Conservation (phyloP, 2,797 vertebrate species). For the Buphagus erythrorhynchus region DNA sequence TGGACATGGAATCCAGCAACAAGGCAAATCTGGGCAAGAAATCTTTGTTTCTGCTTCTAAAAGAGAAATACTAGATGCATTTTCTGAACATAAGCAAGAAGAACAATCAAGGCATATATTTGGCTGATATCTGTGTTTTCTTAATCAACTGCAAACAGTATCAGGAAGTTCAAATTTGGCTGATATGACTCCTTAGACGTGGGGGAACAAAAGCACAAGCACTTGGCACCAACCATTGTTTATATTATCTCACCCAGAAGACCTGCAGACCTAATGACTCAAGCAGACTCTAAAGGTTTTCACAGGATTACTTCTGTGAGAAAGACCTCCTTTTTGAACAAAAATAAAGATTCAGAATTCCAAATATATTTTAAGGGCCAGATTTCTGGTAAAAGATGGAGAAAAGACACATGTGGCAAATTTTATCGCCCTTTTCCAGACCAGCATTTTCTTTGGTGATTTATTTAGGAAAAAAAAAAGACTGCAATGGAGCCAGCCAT, state of each 20-base stretch:
- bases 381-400: neutral
- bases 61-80: neutral
- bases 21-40: neutral
- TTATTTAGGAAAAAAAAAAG: neutral
- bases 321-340: neutral
- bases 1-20: neutral
- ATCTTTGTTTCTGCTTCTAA: neutral
- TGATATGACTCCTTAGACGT: constrained; percentile 1
- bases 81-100: neutral
- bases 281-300: neutral
- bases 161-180: neutral
- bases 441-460: neutral
- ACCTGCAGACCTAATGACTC: neutral
- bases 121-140: neutral
- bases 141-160: constrained; percentile 13
- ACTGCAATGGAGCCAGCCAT: neutral
- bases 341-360: neutral
- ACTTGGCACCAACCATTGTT: neutral
- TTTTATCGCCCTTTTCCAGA: neutral
- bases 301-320: neutral
- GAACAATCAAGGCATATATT: neutral
- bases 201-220: neutral
- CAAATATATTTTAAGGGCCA: neutral
- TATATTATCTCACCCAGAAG: constrained; percentile 2
- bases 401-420: fast-evolving